phyloP scores from a whole-genome alignment of 2,797 vertebrate genomes.

The Danio jaintianensis region DNA sequence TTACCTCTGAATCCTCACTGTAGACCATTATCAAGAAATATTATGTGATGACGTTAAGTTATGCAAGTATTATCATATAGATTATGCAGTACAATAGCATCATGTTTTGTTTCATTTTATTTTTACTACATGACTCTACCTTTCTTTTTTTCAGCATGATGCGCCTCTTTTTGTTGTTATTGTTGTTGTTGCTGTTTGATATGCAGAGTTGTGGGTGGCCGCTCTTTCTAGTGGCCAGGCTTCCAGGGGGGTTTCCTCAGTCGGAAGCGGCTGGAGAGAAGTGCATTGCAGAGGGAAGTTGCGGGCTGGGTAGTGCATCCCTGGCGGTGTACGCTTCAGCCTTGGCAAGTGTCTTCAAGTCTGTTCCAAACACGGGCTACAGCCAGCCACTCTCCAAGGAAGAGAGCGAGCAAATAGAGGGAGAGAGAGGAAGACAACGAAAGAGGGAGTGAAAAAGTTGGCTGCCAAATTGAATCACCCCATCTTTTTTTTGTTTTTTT shows the following conservation, averaged over 20 bases:
- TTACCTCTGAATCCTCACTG: not conserved
- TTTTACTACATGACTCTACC: not conserved
- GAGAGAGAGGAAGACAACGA: constrained; percentile 62
- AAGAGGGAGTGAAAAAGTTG: constrained; percentile 71
- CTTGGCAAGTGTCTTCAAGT: constrained; percentile 86
- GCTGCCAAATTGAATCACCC: constrained; percentile 88
- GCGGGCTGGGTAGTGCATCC: constrained; percentile 70
- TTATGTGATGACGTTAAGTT: not conserved
- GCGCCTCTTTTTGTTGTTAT: not conserved
- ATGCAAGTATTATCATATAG: too few species aligned
- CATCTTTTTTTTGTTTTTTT: constrained; percentile 81
- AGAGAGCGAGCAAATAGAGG: constrained; percentile 72
- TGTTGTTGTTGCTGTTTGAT: not conserved
- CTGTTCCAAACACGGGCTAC: constrained; percentile 81
- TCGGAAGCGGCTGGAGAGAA: constrained; percentile 32
- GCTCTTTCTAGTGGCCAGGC: constrained; percentile 13
- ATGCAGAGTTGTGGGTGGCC: constrained; percentile 20
- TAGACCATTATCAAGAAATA: not conserved
- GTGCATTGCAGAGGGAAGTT: constrained; percentile 22
- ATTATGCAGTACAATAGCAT: too few species aligned
- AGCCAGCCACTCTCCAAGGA: constrained; percentile 83
- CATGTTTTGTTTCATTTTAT: too few species aligned
- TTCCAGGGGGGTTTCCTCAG: constrained; percentile 47
- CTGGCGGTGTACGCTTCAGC: constrained; percentile 86
- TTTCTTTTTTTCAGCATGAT: too few species aligned